Conservation (phyloP, 2,113 vertebrate genomes). For the Hemiprocne comata region DNA sequence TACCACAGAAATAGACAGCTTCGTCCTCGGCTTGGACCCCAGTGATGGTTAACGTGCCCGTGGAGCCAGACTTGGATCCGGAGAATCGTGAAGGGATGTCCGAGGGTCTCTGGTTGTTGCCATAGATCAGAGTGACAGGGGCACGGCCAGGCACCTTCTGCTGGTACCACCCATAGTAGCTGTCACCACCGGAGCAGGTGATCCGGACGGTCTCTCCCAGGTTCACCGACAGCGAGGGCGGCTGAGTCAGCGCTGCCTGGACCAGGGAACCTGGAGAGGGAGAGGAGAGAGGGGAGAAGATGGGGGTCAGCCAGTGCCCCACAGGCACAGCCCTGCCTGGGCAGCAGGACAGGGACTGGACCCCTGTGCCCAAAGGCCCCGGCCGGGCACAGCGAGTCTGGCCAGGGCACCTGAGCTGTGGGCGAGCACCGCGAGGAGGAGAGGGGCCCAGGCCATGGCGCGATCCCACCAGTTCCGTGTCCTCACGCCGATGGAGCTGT, state of each 20-base stretch:
- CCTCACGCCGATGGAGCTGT: neutral
- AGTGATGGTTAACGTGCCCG: too few relatives aligned
- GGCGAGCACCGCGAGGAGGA: neutral
- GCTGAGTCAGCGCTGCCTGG: neutral
- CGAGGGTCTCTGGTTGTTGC: too few relatives aligned
- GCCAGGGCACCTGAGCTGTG: neutral
- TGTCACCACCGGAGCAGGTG: neutral
- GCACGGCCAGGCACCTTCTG: too few relatives aligned
- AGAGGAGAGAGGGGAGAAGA: too few relatives aligned
- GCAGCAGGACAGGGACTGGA: rapidly evolving
- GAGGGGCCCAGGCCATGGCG: neutral
- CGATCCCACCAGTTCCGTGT: neutral
- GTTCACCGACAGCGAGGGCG: rapidly evolving
- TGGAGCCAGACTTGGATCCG: too few relatives aligned
- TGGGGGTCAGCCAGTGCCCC: too few relatives aligned
- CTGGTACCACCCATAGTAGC: neutral
- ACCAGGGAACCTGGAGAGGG: neutral
- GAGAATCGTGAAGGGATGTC: too few relatives aligned
- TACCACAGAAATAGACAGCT: too few relatives aligned
- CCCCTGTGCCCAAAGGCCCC: neutral
- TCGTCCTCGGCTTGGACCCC: too few relatives aligned
- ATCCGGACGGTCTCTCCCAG: rapidly evolving
- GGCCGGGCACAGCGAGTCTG: neutral
- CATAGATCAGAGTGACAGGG: too few relatives aligned
- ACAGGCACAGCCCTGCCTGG: too few relatives aligned